Evolutionary conservation across 1,140 invertebrate species (phyloP).

Genomic region (Drosophila takahashii): DNA sequence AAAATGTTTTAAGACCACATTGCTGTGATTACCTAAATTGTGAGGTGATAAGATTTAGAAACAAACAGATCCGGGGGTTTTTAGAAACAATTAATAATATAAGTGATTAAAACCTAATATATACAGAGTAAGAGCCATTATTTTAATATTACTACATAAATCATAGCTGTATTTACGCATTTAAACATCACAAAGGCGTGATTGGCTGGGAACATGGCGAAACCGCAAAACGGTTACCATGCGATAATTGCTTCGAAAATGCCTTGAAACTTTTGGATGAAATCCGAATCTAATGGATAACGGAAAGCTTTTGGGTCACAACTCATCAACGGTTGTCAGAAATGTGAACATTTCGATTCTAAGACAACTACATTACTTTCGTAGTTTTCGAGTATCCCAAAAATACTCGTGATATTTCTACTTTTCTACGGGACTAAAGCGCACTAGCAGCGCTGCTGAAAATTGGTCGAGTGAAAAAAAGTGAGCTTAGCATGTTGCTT

Average conservation of each 20-base stretch:
- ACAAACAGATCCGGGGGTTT: background rate
- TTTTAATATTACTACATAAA: background rate
- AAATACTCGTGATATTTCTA: slow-evolving; percentile 8
- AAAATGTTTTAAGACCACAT: too few species aligned
- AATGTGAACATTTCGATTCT: background rate
- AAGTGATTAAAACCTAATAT: background rate
- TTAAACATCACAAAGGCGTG: background rate
- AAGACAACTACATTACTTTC: background rate
- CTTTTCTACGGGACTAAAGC: background rate
- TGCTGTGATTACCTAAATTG: too few species aligned
- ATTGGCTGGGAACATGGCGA: background rate
- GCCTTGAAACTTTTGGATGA: slow-evolving; percentile 36
- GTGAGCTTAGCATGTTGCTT: slow-evolving; percentile 37
- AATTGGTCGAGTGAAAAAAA: slow-evolving; percentile 12
- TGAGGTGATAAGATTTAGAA: background rate
- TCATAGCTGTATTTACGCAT: background rate
- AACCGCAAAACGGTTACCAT: slow-evolving; percentile 5
- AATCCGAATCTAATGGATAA: slow-evolving; percentile 8
- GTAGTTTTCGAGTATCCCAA: slow-evolving; percentile 1
- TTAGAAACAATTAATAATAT: background rate
- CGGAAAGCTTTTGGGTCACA: slow-evolving; percentile 1
- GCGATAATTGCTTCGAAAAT: slow-evolving; percentile 54
- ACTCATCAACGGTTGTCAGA: slow-evolving; percentile 1
- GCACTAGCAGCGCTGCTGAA: slow-evolving; percentile 6
- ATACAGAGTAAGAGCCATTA: background rate